Percentiles rank a stretch among this genome's conserved stretches.
Evolutionary conservation across 1,140 invertebrate genomes (phyloP).

Genomic region (Drosophila melanica): DNA sequence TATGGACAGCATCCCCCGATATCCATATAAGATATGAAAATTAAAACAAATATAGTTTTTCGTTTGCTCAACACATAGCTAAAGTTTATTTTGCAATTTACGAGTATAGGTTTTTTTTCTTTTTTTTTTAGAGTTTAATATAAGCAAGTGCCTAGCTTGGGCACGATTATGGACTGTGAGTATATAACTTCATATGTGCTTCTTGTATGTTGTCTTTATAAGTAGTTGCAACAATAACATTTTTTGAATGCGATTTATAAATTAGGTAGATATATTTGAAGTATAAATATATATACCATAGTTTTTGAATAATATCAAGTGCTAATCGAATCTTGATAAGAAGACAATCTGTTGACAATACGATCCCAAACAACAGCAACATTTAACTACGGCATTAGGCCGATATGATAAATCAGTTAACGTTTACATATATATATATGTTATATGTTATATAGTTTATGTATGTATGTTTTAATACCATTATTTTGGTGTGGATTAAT

Average conservation of each 20-base stretch:
- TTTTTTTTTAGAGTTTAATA: slow-evolving; percentile 7
- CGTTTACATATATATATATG: slow-evolving; percentile 6
- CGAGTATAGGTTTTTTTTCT: slow-evolving; percentile 35
- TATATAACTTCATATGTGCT: slow-evolving; percentile 69
- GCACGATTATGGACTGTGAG: slow-evolving; percentile 10
- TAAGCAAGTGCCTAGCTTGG: slow-evolving; percentile 8
- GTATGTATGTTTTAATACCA: background rate
- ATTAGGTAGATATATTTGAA: slow-evolving; percentile 45
- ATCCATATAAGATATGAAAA: background rate
- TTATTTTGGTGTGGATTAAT: background rate
- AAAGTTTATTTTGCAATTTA: slow-evolving; percentile 51
- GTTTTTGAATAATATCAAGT: slow-evolving; percentile 23
- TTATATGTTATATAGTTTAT: slow-evolving; percentile 2
- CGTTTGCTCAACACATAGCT: slow-evolving; percentile 50
- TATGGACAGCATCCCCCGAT: background rate
- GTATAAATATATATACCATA: slow-evolving; percentile 13
- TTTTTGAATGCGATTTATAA: slow-evolving; percentile 12
- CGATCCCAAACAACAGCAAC: slow-evolving; percentile 84
- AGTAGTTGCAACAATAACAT: slow-evolving; percentile 21
- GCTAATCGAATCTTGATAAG: slow-evolving; percentile 52
- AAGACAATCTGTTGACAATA: slow-evolving; percentile 64
- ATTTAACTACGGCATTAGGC: slow-evolving; percentile 60
- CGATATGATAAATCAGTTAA: slow-evolving; percentile 24
- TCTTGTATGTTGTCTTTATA: slow-evolving; percentile 62
- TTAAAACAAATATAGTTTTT: background rate